phyloP scores from a whole-genome alignment of 2,797 vertebrate genomes.

The Poecilia wingei region DNA sequence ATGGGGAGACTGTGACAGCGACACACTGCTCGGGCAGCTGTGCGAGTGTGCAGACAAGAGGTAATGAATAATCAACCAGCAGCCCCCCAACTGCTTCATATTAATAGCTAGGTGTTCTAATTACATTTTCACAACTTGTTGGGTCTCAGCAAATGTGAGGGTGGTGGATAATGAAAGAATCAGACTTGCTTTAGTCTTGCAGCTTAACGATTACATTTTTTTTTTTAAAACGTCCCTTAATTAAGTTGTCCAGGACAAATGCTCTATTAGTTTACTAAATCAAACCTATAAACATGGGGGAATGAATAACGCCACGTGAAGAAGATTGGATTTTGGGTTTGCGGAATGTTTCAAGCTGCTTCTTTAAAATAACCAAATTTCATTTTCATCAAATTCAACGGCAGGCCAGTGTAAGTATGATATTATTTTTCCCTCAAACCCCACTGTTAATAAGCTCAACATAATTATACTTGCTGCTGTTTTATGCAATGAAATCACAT shows the following conservation, averaged over 20 bases:
- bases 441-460: constrained; percentile 13
- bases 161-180: constrained; percentile 32
- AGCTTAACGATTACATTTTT: constrained; percentile 3
- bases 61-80: constrained; percentile 84
- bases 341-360: constrained; percentile 8
- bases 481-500: constrained; percentile 23
- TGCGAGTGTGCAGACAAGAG: constrained; percentile 80
- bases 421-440: background rate
- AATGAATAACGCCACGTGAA: constrained; percentile 8
- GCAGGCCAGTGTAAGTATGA: background rate
- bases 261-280: constrained; percentile 4
- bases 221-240: background rate
- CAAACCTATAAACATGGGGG: constrained; percentile 21
- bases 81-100: constrained; percentile 80
- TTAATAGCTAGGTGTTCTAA: constrained; percentile 85
- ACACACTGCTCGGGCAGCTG: constrained; percentile 82
- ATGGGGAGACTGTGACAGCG: constrained; percentile 75
- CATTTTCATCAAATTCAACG: background rate
- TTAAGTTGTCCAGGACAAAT: constrained; percentile 9
- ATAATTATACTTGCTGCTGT: constrained; percentile 13
- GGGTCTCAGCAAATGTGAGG: constrained; percentile 49
- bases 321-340: constrained; percentile 10
- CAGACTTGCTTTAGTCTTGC: background rate
- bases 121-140: constrained; percentile 75
- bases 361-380: constrained; percentile 9